These are phyloP conservation scores for Margarornis squamiger DNA, from an alignment of 2,797 vertebrate genomes.

Conservation along the genomic window DNA sequence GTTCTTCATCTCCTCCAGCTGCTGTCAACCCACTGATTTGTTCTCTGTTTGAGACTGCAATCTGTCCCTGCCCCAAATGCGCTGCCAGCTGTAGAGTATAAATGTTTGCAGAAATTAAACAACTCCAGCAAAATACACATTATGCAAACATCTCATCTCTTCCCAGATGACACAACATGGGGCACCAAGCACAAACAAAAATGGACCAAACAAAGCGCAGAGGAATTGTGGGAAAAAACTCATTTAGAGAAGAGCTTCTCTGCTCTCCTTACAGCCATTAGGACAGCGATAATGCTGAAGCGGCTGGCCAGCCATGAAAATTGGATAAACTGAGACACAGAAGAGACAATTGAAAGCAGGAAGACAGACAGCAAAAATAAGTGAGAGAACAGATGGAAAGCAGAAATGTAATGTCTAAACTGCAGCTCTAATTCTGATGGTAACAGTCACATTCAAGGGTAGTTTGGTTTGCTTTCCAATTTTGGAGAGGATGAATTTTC, in stretches of 20 bases:
- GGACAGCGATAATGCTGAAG: constrained; percentile 13
- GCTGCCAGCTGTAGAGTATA: not conserved
- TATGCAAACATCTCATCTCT: constrained; percentile 30
- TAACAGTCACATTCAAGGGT: not conserved
- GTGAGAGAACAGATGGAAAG: constrained; percentile 41
- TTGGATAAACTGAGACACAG: constrained; percentile 29
- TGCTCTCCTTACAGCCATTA: constrained; percentile 12
- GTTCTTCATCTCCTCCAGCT: not conserved
- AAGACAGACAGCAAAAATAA: constrained; percentile 46
- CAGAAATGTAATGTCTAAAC: constrained; percentile 28
- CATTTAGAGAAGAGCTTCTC: not conserved
- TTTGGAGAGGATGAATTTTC: not conserved
- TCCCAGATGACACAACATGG: constrained; percentile 10
- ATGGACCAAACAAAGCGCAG: not conserved
- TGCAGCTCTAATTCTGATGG: constrained; percentile 26
- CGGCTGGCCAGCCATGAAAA: constrained; percentile 21
- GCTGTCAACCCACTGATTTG: not conserved
- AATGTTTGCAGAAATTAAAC: constrained; percentile 37
- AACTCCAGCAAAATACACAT: constrained; percentile 18
- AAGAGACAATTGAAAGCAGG: constrained; percentile 45
- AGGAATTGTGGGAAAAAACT: not conserved
- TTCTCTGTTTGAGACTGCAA: not conserved
- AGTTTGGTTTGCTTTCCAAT: not conserved
- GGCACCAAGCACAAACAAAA: not conserved
- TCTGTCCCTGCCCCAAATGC: constrained; percentile 29